phyloP scores from a whole-genome alignment of 2,113 vertebrate genomes.

The Enhydra lutris region DNA sequence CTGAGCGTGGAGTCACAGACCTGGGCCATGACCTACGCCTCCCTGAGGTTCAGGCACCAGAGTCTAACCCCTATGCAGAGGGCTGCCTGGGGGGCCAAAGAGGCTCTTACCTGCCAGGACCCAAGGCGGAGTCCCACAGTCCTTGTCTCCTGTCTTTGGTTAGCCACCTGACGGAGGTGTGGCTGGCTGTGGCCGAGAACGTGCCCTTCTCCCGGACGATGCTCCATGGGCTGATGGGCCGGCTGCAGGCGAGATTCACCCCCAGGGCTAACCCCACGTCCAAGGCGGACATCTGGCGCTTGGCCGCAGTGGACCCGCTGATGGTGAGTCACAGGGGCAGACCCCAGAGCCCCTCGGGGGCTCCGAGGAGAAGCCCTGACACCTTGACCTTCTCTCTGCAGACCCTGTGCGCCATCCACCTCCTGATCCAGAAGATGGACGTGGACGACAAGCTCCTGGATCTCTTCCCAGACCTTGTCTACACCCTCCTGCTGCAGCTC shows the following conservation, averaged over 20 bases:
- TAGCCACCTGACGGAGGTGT: constrained; percentile 68
- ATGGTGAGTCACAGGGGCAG: constrained; percentile 41
- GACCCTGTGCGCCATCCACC: constrained; percentile 46
- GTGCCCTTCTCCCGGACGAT: constrained; percentile 34
- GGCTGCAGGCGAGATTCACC: constrained; percentile 31
- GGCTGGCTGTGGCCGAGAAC: constrained; percentile 49
- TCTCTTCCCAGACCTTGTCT: constrained; percentile 41
- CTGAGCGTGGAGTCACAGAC: accelerated
- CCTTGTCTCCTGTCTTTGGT: not conserved
- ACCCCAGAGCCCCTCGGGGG: accelerated
- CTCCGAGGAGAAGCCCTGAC: accelerated
- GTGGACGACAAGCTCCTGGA: not conserved
- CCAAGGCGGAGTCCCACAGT: not conserved
- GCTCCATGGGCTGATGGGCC: constrained; percentile 39
- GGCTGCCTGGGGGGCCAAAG: not conserved
- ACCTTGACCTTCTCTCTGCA: not conserved
- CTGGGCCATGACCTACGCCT: not conserved
- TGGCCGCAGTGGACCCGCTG: constrained; percentile 56
- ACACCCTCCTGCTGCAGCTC: constrained; percentile 68
- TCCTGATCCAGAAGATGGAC: constrained; percentile 49
- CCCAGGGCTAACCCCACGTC: constrained; percentile 23
- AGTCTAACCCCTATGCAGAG: not conserved
- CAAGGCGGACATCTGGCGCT: constrained; percentile 66
- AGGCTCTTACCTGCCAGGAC: not conserved
- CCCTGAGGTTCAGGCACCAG: not conserved